Conservation (phyloP, 2,113 vertebrate species). For the Brevimyrus niger region DNA sequence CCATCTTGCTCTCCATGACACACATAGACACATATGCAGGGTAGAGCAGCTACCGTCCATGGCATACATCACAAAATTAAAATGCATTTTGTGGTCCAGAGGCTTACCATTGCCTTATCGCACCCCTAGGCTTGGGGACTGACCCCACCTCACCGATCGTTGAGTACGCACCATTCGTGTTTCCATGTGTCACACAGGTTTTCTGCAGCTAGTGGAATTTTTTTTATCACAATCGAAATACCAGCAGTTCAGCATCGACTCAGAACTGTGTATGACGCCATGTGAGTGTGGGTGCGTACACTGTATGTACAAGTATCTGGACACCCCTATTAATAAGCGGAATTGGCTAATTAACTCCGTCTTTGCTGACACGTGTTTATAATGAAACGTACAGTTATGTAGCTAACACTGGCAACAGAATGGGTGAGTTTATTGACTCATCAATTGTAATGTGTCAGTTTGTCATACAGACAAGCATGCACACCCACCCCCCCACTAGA, state of each 20-base stretch:
- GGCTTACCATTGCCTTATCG: not conserved
- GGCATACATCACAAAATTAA: not conserved
- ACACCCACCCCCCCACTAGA: not conserved
- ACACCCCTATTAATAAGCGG: not conserved
- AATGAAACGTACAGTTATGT: not conserved
- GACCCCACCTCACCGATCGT: not conserved
- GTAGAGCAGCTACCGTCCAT: not conserved
- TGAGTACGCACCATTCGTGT: not conserved
- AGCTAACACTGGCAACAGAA: not conserved
- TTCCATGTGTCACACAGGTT: not conserved
- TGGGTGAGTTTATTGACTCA: not conserved
- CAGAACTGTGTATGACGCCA: not conserved
- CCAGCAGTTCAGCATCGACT: not conserved
- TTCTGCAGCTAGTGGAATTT: not conserved
- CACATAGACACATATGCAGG: not conserved
- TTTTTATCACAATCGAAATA: not conserved
- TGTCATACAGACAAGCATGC: not conserved
- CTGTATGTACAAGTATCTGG: not conserved
- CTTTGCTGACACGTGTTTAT: not conserved
- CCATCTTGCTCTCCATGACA: not conserved
- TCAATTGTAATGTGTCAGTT: not conserved
- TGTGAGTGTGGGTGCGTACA: not conserved
- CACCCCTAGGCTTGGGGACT: not conserved
- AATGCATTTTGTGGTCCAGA: not conserved
- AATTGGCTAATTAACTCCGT: not conserved